Conservation (phyloP, 2,113 vertebrate genomes). For the Laterallus jamaicensis region DNA sequence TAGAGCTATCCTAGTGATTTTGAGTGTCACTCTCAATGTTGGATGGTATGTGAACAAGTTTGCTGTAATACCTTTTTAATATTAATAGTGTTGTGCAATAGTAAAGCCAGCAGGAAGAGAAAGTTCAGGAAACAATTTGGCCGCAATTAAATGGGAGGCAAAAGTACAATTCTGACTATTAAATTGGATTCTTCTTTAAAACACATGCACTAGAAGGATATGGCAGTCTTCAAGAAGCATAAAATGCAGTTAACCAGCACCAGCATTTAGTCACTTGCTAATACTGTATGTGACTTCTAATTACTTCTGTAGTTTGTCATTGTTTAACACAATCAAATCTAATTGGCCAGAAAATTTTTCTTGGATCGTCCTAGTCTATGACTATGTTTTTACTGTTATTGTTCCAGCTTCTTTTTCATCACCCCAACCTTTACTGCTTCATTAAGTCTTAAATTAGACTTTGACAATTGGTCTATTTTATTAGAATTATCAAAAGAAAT, state of each 20-base stretch:
- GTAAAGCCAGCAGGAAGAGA: neutral
- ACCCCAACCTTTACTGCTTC: conserved; percentile 69
- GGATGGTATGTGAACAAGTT: neutral
- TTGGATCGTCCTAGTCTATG: conserved; percentile 50
- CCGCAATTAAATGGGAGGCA: neutral
- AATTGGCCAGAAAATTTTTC: conserved; percentile 78
- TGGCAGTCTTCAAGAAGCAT: conserved; percentile 3
- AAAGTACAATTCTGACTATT: neutral
- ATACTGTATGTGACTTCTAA: conserved; percentile 61
- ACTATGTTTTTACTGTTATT: conserved; percentile 72
- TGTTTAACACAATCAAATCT: conserved; percentile 75
- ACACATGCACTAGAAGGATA: neutral
- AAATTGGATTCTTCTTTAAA: neutral
- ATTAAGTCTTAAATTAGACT: conserved; percentile 76
- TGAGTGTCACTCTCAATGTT: neutral
- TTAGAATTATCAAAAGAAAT: conserved; percentile 60
- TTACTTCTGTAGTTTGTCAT: conserved; percentile 71
- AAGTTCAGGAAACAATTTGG: neutral
- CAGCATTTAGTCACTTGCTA: conserved; percentile 41
- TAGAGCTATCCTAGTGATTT: neutral
- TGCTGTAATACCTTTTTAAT: neutral
- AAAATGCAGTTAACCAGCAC: conserved; percentile 42
- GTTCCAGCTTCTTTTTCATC: conserved; percentile 71
- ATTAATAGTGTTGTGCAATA: neutral
- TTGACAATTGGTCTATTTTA: conserved; percentile 69